Percentiles rank a stretch among this genome's conserved stretches.
These are phyloP conservation scores for Fissipunctia ypsillon DNA, from an alignment of 2,888 invertebrate species.

Conservation along the genomic window DNA sequence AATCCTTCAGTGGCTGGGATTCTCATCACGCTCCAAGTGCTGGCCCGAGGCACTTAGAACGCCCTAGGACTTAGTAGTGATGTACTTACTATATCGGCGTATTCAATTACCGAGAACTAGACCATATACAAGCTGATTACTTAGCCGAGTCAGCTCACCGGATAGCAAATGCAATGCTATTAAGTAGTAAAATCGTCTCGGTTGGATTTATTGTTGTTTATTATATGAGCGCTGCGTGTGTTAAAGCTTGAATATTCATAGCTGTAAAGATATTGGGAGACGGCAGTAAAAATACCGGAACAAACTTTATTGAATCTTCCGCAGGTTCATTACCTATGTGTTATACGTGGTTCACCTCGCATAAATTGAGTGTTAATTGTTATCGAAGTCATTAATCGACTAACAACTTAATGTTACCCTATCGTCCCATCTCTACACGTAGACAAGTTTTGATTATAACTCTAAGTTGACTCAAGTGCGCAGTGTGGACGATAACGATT, in stretches of 20 bases:
- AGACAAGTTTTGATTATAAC: conserved; percentile 60
- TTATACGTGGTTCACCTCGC: conserved; percentile 15
- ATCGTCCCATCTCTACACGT: conserved; percentile 50
- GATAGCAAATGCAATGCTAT: conserved; percentile 34
- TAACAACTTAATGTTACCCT: conserved; percentile 49
- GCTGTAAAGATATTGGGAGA: conserved; percentile 23
- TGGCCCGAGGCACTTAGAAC: conserved; percentile 60
- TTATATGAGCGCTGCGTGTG: conserved; percentile 35
- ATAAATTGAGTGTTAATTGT: conserved; percentile 63
- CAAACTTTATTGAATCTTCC: conserved; percentile 4
- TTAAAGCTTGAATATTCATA: conserved; percentile 41
- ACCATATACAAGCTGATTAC: conserved; percentile 65
- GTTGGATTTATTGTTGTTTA: conserved; percentile 52
- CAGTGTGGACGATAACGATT: conserved; percentile 64
- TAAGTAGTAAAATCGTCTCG: conserved; percentile 47
- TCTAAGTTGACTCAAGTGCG: conserved; percentile 61
- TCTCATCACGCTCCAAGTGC: conserved; percentile 63
- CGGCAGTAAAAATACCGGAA: conserved; percentile 4
- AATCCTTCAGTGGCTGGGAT: conserved; percentile 59
- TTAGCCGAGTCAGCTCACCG: conserved; percentile 52
- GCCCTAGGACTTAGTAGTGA: conserved; percentile 66
- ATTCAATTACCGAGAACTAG: conserved; percentile 64
- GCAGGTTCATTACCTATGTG: conserved; percentile 22
- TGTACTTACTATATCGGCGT: conserved; percentile 57
- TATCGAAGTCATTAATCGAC: conserved; percentile 54